Percentiles rank a stretch among this genome's conserved stretches.
Evolutionary conservation across 2,888 invertebrate species (phyloP).

Genomic region (Drosophila ezoana): DNA sequence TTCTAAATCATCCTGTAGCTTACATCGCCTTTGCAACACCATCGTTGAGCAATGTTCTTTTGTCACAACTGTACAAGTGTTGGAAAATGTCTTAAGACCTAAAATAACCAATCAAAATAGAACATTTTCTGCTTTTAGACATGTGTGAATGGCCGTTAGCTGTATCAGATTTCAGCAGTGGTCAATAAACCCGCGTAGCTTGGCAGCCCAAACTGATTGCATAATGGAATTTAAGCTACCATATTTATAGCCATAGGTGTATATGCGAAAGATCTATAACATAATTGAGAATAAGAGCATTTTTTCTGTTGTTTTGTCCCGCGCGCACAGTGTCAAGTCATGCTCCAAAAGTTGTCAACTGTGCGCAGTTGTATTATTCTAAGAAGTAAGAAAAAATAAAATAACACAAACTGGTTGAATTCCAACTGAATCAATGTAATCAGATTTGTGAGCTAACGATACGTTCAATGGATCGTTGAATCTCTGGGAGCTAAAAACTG

Average conservation of each 20-base stretch:
- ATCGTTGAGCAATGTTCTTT: not conserved
- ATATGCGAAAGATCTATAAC: constrained; percentile 62
- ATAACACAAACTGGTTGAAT: constrained; percentile 60
- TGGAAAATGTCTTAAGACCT: constrained; percentile 8
- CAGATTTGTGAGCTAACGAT: constrained; percentile 66
- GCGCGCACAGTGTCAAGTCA: constrained; percentile 61
- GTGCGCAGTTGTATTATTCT: constrained; percentile 42
- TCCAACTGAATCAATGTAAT: constrained; percentile 73
- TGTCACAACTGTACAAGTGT: constrained; percentile 37
- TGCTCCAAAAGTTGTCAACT: constrained; percentile 70
- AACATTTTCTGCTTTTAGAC: constrained; percentile 1
- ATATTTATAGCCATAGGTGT: constrained; percentile 24
- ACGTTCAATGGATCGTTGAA: constrained; percentile 18
- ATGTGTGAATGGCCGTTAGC: constrained; percentile 42
- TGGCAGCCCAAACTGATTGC: constrained; percentile 75
- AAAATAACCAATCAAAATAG: constrained; percentile 3
- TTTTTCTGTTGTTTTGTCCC: constrained; percentile 38
- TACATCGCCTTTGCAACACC: not conserved
- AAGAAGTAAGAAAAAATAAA: constrained; percentile 33
- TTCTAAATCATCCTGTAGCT: too few species aligned
- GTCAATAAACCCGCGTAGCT: constrained; percentile 78
- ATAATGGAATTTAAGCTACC: constrained; percentile 70
- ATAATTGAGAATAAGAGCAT: constrained; percentile 82
- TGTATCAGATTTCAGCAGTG: constrained; percentile 32
- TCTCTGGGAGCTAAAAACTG: constrained; percentile 32